phyloP scores from a whole-genome alignment of 2,113 vertebrate genomes.

The Hystrix brachyura region DNA sequence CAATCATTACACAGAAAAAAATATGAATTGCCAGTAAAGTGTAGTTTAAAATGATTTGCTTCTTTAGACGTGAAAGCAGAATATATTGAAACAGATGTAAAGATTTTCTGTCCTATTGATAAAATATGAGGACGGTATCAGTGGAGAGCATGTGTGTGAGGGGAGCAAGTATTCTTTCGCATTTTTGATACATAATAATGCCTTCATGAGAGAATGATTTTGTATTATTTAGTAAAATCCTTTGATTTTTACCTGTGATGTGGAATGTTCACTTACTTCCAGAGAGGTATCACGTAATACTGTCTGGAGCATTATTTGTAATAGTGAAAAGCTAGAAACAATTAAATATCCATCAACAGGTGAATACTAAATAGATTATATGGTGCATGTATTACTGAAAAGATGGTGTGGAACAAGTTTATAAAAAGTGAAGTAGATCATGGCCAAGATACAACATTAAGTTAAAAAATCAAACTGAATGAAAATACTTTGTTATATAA shows the following conservation, averaged over 20 bases:
- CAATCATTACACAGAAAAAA: slow-evolving; percentile 24
- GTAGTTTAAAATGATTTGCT: background rate
- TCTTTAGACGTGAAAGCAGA: background rate
- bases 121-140: background rate
- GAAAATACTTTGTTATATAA: background rate
- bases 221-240: background rate
- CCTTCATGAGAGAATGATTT: background rate
- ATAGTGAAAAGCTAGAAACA: slow-evolving; percentile 21
- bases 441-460: background rate
- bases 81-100: background rate
- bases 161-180: background rate
- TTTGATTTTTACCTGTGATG: background rate
- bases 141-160: background rate
- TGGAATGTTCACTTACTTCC: background rate
- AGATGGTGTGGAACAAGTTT: background rate
- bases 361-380: background rate
- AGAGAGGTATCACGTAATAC: background rate
- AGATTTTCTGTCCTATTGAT: background rate
- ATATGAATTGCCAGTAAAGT: background rate
- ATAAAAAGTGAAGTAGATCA: background rate
- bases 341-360: background rate
- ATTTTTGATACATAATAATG: background rate
- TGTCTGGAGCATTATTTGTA: background rate
- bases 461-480: background rate
- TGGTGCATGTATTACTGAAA: background rate